Percentiles rank a stretch among this genome's conserved stretches.
Evolutionary conservation across 2,113 vertebrate genomes (phyloP).

Genomic region (Callocephalon fimbriatum): DNA sequence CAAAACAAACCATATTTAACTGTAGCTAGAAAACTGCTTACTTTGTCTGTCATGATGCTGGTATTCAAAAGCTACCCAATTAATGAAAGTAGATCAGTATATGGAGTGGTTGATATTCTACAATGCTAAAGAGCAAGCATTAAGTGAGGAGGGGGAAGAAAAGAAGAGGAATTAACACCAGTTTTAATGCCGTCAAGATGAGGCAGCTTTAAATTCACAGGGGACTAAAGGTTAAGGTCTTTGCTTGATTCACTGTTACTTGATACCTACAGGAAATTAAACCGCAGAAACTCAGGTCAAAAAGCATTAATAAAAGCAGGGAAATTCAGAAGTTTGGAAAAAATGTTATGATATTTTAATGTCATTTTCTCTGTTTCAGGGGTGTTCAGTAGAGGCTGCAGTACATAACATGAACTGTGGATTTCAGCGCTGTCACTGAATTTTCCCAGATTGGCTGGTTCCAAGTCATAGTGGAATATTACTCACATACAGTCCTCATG

Average conservation of each 20-base stretch:
- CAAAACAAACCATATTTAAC: not conserved
- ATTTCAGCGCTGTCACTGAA: not conserved
- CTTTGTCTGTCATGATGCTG: fast-evolving
- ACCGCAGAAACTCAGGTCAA: conserved; percentile 51
- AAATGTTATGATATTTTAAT: not conserved
- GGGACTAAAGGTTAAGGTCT: conserved; percentile 57
- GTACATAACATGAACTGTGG: not conserved
- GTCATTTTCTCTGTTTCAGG: not conserved
- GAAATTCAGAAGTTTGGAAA: conserved; percentile 38
- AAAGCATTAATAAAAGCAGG: conserved; percentile 65
- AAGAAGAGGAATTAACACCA: conserved; percentile 24
- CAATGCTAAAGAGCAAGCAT: not conserved
- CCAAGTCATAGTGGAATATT: not conserved
- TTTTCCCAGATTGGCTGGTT: not conserved
- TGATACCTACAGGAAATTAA: conserved; percentile 80
- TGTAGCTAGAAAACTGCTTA: not conserved
- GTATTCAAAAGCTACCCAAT: not conserved
- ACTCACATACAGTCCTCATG: not conserved
- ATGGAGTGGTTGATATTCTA: not conserved
- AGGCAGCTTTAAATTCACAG: conserved; percentile 62
- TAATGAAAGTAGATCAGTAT: not conserved
- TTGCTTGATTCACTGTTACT: conserved; percentile 72
- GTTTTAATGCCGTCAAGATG: conserved; percentile 59
- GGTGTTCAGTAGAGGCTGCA: not conserved
- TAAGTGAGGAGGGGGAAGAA: not conserved